Base-by-base conservation (phyloP, 2,888 invertebrate genomes). In the Eristalis pertinax region DNA sequence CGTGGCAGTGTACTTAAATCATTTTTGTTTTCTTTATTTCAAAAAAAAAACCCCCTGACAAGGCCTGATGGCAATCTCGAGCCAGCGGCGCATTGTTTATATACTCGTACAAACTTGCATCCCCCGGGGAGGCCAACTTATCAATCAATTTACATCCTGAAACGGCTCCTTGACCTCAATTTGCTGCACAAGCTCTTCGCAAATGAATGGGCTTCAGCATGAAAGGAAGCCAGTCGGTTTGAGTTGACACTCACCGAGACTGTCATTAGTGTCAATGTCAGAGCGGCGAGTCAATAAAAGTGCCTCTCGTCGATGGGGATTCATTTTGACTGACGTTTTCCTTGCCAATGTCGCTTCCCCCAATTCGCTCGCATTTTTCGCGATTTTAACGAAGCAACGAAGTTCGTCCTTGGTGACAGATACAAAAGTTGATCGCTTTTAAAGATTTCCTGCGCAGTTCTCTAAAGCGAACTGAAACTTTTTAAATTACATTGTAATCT, bases 401-500 rank as follows among this genome's bases (percentile, higher is more conserved):
- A 72, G 41, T 72, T 72, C 26, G 41, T 62, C 62, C n/a, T 72
- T n/a, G 19, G 19, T 41, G 10, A 38, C 19, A 38, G 62, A 11
- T 29, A n/a, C 10, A 29, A 50, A 29, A 29, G 50, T n/a, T 19
- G 32, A 32, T 32, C 32, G 32, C 32, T 32, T 32, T 32, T 10
- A 19, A 24, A 22, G 24, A 58, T 22, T 5, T n/a, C 38, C 13
- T 15, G 64, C 24, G 4, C 15, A 50, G 63, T 73, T 35, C 13
- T 63, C 24, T 62, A 13, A 22, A 19, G 26, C 19, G 41, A 62
- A 63, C 22, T 73, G 43, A 22, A 64, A 73, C 29, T 50, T 73
- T 73, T 73, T n/a, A 73, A 32, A 73, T 73, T 73, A 64, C 73
- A 64, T 22, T 64, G 50, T 73, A 73, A 73, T 73, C 32, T 50